A percentile compares a stretch with the other conserved stretches of the same genome.
Conservation (phyloP, 2,113 vertebrate species). For the Entelurus aequoreus region DNA sequence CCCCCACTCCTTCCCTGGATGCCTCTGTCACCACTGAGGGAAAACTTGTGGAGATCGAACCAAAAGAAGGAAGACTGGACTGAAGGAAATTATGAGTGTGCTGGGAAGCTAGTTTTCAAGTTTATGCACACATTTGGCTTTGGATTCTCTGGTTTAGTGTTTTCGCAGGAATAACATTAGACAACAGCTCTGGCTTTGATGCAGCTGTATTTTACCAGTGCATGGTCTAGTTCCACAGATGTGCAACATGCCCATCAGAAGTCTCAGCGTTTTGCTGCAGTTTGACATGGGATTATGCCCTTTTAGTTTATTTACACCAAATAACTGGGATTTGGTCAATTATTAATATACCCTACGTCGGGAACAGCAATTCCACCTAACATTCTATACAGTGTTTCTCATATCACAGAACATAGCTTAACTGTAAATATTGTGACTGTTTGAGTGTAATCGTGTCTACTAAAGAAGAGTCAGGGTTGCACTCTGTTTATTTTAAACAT, state of each 20-base stretch:
- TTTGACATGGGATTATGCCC: too few species aligned
- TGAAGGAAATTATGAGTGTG: neutral
- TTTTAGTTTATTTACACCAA: neutral
- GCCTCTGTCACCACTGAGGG: neutral
- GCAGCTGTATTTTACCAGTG: too few species aligned
- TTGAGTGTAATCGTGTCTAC: too few species aligned
- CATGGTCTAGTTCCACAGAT: too few species aligned
- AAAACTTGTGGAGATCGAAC: neutral
- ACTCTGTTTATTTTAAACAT: slow-evolving; percentile 4
- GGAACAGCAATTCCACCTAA: neutral
- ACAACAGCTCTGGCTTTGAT: neutral
- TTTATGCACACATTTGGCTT: neutral
- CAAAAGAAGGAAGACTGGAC: neutral
- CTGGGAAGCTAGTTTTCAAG: neutral
- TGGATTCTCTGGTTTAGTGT: neutral
- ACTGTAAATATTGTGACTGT: neutral
- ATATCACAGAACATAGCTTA: too few species aligned
- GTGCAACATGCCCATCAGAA: too few species aligned
- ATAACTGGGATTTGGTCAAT: neutral
- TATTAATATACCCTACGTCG: neutral
- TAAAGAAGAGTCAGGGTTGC: neutral
- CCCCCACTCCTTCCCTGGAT: slow-evolving; percentile 10
- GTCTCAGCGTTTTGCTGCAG: too few species aligned
- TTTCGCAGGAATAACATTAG: neutral
- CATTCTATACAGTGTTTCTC: too few species aligned